Base-by-base conservation (phyloP, 2,888 invertebrate genomes). In the Elysia crispata region DNA sequence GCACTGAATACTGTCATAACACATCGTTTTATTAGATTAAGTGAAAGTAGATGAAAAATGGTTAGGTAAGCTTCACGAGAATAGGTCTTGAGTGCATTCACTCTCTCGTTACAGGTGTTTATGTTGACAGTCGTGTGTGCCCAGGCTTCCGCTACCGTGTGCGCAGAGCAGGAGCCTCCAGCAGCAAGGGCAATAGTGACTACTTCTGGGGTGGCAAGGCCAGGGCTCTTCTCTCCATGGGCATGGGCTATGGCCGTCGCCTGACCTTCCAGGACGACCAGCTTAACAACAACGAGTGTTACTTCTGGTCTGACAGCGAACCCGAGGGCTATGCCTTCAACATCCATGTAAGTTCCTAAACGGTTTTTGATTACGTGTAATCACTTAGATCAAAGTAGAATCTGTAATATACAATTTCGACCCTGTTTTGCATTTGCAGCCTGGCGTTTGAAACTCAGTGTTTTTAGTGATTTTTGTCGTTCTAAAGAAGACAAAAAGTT, bases 241-340 rank as follows among this genome's bases (percentile, higher is more conserved):
- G 96, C 0, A 94, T 95, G 87, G 96, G 96, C 13, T 96, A 95
- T 89, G 95, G 95, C 8, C 94, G 95, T 81, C 93, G 96, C 67
- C 93, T 96, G 83, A 95, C 95, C 1, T 96, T 96, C 92, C 94
- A 95, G 87, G 94, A 95, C 0, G 93, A 94, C 78, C 93, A 93
- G 67, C 93, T 95, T 66, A 95, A 95, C 90, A 93, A 94, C 73
- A 90, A 89, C 77, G 86, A 88, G 77, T 95, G 95, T 89, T 95
- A 95, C 91, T 96, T 96, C 93, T 96, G 95, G 95, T 95, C 95
- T 31, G 96, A 96, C 92, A 95, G 95, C 54, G 93, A 94, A 83
- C 94, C 94, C 0, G 95, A 95, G 90, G 96, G 96, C 74, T 96
- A 94, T 90, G 95, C 94, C 50, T 95, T 96, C 80, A 83, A 80